Percentiles rank a stretch among this genome's conserved stretches.
These are phyloP conservation scores for Protonemura montana DNA, from an alignment of 2,888 invertebrate genomes.

Conservation along the genomic window DNA sequence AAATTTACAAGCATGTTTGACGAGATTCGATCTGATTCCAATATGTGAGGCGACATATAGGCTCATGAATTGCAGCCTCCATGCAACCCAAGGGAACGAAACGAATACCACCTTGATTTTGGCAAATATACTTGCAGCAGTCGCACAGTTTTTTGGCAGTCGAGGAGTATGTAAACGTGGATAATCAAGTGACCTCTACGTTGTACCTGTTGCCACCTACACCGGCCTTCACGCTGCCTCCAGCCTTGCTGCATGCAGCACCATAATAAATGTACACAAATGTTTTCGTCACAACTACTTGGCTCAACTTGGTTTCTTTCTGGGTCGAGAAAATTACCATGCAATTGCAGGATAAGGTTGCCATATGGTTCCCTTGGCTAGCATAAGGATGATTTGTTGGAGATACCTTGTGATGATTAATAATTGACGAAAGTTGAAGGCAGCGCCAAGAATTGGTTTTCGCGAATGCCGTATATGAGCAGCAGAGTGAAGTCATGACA, in stretches of 20 bases:
- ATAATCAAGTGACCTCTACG: background rate
- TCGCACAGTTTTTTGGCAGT: background rate
- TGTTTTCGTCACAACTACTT: background rate
- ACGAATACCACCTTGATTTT: background rate
- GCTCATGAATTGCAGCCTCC: background rate
- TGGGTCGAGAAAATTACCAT: background rate
- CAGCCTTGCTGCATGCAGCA: background rate
- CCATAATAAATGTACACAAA: background rate
- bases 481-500: background rate
- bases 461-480: background rate
- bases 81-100: background rate
- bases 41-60: background rate
- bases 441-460: background rate
- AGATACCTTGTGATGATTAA: background rate
- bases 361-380: background rate
- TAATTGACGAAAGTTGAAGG: constrained; percentile 7
- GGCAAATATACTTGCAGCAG: background rate
- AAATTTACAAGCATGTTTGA: background rate
- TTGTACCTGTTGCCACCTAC: background rate
- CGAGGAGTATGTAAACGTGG: background rate
- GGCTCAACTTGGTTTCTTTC: background rate
- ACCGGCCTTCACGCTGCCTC: background rate
- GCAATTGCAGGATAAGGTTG: background rate
- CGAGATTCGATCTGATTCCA: background rate
- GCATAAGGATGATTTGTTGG: background rate